Base-by-base conservation (phyloP, 2,888 invertebrate species). In the Thecophora atra region DNA sequence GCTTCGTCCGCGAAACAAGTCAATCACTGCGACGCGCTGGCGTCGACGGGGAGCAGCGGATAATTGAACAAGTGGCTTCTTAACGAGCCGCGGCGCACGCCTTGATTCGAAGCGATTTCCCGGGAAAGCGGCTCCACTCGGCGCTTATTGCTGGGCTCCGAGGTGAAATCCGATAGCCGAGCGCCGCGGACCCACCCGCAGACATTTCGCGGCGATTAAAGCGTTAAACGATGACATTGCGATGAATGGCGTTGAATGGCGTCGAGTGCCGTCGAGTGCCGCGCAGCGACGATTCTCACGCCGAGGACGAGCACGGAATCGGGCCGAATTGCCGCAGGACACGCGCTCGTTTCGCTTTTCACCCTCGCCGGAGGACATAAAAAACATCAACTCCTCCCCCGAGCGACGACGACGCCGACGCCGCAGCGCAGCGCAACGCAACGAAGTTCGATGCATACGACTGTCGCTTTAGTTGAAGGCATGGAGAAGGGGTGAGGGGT, bases 151-250 rank as follows among this genome's bases (percentile, higher is more conserved):
- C n/a, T n/a, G n/a, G n/a, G n/a, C n/a, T n/a, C n/a, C n/a, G n/a
- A n/a, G n/a, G n/a, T n/a, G n/a, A n/a, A n/a, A n/a, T n/a, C n/a
- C n/a, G n/a, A n/a, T n/a, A n/a, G n/a, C 13, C 44, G 44, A 44
- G 44, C 8, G 13, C 44, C 44, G 7, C 44, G 44, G 21, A 28
- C 26, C 44, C 19, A 44, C 28, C 44, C 51, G 66, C 30, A 26
- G 60, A 69, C 68, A 69, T 74, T 79, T 76, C 78, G 82, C 78
- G 81, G 79, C 82, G 82, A 82, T 81, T 82, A 81, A 81, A 80
- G 79, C 79, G 82, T 79, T 82, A 80, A 81, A 79, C 78, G 79
- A 74, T 15, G 24, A 58, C 28, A 13, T 5, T n/a, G 3, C 26
- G 56, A 56, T 21, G 26, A 56, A 28, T 58, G 58, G 28, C 26